A percentile compares a stretch with the other conserved stretches of the same genome.
Conservation (phyloP, 2,797 vertebrate species). For the Centropyge bicolor region DNA sequence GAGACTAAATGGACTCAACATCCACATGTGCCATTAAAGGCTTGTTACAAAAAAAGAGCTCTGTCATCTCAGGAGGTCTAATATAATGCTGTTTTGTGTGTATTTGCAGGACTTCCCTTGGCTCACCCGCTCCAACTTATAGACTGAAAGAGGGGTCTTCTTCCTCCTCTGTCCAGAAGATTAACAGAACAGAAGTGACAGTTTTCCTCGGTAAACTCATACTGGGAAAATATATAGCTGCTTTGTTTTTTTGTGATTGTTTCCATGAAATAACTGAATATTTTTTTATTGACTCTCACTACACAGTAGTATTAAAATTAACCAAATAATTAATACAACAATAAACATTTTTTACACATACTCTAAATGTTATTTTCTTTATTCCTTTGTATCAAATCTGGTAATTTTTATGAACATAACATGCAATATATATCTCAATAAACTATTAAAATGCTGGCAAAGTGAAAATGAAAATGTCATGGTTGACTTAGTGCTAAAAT, state of each 20-base stretch:
- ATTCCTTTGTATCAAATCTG: background rate
- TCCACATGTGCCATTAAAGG: background rate
- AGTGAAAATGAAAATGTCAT: background rate
- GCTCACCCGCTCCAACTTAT: constrained; percentile 95
- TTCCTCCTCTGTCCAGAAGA: constrained; percentile 13
- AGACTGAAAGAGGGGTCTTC: constrained; percentile 55
- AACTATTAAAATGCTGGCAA: background rate
- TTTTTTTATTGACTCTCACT: constrained; percentile 42
- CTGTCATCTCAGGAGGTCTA: constrained; percentile 10
- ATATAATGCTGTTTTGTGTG: constrained; percentile 45
- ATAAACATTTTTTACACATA: constrained; percentile 32
- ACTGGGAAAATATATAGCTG: constrained; percentile 19
- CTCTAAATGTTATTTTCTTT: background rate
- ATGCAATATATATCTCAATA: background rate
- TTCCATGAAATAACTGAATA: constrained; percentile 70
- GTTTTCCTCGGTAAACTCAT: constrained; percentile 20
- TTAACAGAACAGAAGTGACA: constrained; percentile 16
- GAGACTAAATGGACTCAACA: constrained; percentile 2
- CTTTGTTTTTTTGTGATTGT: constrained; percentile 55
- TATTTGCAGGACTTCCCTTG: constrained; percentile 94
- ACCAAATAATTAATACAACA: constrained; percentile 25
- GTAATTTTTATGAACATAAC: background rate
- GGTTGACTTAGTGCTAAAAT: background rate
- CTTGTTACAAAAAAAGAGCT: background rate
- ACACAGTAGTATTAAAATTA: constrained; percentile 29